These are phyloP conservation scores for Marisa cornuarietis DNA, from an alignment of 1,140 invertebrate genomes.

Conservation along the genomic window DNA sequence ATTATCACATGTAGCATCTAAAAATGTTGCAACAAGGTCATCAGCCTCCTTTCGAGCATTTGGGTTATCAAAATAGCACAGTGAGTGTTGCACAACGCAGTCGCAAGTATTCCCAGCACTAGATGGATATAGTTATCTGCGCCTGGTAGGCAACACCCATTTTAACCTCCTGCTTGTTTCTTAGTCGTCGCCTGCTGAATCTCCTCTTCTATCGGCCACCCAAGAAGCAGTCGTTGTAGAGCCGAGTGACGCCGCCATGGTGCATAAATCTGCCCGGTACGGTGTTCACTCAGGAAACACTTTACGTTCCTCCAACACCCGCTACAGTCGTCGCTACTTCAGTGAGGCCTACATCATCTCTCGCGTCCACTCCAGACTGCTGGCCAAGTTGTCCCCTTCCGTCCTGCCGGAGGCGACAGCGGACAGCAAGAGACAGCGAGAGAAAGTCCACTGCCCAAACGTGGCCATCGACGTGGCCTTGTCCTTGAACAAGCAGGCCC, in stretches of 20 bases:
- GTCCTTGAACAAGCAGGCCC: conserved; percentile 35
- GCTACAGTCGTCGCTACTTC: conserved; percentile 16
- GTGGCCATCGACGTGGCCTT: conserved; percentile 20
- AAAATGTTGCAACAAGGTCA: neutral
- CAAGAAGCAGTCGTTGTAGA: no score
- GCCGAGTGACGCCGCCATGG: conserved; percentile 12
- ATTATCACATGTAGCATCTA: neutral
- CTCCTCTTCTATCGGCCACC: neutral
- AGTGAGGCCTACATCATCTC: conserved; percentile 12
- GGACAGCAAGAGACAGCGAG: neutral
- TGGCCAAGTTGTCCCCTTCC: no score
- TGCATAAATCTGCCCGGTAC: conserved; percentile 10
- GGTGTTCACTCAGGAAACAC: conserved; percentile 30
- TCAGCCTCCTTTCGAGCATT: neutral
- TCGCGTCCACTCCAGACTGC: no score
- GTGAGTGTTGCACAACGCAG: neutral
- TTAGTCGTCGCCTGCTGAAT: neutral
- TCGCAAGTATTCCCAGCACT: conserved; percentile 2
- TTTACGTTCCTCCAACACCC: conserved; percentile 21
- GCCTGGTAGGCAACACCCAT: neutral
- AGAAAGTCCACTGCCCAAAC: neutral
- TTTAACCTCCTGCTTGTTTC: neutral
- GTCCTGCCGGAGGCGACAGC: conserved; percentile 34
- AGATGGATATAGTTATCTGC: neutral
- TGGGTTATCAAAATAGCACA: neutral